Percentiles rank a stretch among this genome's conserved stretches.
Conservation (phyloP, 2,113 vertebrate genomes). For the Macaca mulatta region DNA sequence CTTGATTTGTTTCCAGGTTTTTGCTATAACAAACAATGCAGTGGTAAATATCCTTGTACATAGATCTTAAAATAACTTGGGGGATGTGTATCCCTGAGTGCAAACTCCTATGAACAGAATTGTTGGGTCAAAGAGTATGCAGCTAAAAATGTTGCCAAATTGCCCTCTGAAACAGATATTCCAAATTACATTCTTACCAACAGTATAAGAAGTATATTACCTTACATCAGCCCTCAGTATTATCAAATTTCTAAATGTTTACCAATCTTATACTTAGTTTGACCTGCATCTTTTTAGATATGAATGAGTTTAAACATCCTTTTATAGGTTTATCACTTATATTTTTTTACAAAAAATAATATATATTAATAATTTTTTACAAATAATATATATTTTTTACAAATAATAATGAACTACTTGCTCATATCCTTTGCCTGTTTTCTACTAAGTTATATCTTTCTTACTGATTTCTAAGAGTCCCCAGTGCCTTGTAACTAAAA, state of each 20-base stretch:
- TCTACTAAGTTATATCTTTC: neutral
- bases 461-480: neutral
- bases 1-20: neutral
- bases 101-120: neutral
- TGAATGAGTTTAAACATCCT: neutral
- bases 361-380: too few relatives aligned
- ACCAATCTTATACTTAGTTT: neutral
- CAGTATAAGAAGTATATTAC: neutral
- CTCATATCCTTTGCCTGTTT: conserved; percentile 15
- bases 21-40: neutral
- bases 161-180: neutral
- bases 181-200: neutral
- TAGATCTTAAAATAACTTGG: neutral
- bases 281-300: neutral
- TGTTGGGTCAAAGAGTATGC: neutral
- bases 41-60: neutral
- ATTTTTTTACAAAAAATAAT: neutral
- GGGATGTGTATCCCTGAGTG: neutral
- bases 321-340: neutral
- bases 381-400: neutral
- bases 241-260: neutral
- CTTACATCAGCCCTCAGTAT: neutral
- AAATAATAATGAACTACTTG: neutral
- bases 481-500: neutral
- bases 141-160: neutral